phyloP scores from a whole-genome alignment of 23 tunicate species.

The Phallusia fumigata region DNA sequence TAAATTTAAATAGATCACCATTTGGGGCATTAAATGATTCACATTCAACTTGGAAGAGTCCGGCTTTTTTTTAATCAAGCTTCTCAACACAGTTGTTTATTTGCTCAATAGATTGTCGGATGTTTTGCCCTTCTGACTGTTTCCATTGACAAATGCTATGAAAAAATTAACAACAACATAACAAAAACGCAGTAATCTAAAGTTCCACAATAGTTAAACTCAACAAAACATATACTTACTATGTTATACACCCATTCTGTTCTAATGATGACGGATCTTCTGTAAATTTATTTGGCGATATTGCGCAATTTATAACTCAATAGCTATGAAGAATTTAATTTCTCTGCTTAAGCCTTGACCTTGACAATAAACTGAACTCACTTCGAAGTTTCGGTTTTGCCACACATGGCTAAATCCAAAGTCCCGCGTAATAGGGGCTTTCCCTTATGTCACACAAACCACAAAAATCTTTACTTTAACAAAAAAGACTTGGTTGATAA shows the following conservation, averaged over 20 bases:
- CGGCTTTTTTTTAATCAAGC: slow-evolving; percentile 73
- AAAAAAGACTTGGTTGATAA: no score
- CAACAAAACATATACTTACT: neutral
- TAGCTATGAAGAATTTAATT: no score
- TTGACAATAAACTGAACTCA: no score
- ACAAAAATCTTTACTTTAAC: no score
- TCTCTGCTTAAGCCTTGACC: no score
- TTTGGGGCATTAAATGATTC: slow-evolving; percentile 57
- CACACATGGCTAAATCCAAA: no score
- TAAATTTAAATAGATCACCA: slow-evolving; percentile 1
- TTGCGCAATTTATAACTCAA: no score
- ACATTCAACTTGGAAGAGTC: slow-evolving; percentile 75
- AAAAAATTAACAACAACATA: neutral
- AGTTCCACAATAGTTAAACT: neutral
- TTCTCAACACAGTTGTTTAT: slow-evolving; percentile 50
- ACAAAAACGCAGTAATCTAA: neutral
- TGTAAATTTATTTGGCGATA: no score
- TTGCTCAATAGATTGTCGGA: slow-evolving; percentile 73
- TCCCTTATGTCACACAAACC: no score
- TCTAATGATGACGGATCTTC: no score
- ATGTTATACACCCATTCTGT: neutral
- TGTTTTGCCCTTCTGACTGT: slow-evolving; percentile 57
- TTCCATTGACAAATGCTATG: slow-evolving; percentile 57
- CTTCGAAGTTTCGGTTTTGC: no score
- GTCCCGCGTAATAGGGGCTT: no score